These are phyloP conservation scores for Micrastur ruficollis DNA, from an alignment of 2,797 vertebrate species.

Conservation along the genomic window DNA sequence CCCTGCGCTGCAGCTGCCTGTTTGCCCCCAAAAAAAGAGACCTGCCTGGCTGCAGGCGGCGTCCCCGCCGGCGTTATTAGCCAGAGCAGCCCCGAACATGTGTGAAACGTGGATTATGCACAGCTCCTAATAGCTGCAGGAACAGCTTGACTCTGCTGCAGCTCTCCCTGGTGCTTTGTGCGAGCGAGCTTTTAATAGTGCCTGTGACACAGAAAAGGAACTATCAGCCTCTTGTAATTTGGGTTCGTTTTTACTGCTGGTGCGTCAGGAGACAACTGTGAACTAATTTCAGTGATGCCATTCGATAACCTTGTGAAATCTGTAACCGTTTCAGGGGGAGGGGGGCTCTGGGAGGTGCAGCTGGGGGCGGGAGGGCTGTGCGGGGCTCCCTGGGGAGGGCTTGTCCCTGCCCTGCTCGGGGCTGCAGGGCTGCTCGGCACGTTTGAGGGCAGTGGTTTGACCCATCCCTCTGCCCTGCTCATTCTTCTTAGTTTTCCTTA, in stretches of 20 bases:
- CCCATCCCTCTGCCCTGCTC: neutral
- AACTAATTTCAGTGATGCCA: slow-evolving; percentile 61
- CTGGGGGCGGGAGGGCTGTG: neutral
- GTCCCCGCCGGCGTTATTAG: neutral
- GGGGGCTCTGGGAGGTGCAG: neutral
- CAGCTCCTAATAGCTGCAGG: slow-evolving; percentile 11
- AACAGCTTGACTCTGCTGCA: slow-evolving; percentile 29
- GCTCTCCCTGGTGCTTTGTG: slow-evolving; percentile 54
- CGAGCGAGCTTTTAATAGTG: slow-evolving; percentile 64
- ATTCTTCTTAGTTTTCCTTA: neutral
- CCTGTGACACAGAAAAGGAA: slow-evolving; percentile 68
- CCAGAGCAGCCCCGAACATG: neutral
- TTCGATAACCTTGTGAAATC: slow-evolving; percentile 57
- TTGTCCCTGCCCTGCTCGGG: neutral
- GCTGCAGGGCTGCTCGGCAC: fast-evolving
- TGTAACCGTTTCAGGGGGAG: neutral
- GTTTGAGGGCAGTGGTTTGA: neutral
- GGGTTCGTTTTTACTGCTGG: slow-evolving; percentile 64
- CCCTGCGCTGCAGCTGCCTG: fast-evolving
- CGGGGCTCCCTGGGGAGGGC: neutral
- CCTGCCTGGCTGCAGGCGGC: neutral
- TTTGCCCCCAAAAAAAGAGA: neutral
- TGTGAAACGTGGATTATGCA: slow-evolving; percentile 24
- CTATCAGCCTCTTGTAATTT: slow-evolving; percentile 51
- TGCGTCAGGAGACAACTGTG: slow-evolving; percentile 58